A percentile compares a stretch with the other conserved stretches of the same genome.
Evolutionary conservation across 2,113 vertebrate genomes (phyloP).

Genomic region (Notothenia coriiceps): DNA sequence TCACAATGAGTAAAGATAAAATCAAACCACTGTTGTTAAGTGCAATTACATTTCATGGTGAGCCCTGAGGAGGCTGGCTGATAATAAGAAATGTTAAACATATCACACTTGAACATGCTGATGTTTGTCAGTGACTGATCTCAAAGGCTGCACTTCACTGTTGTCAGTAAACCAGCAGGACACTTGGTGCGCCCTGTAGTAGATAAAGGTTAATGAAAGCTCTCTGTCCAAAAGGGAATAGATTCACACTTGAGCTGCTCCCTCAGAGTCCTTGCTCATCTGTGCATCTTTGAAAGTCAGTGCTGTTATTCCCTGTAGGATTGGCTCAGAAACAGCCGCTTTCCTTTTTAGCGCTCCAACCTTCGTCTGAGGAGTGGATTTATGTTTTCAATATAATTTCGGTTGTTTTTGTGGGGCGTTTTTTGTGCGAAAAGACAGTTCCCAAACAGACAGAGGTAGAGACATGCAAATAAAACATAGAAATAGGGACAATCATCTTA

Average conservation of each 20-base stretch:
- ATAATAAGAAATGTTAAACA: background rate
- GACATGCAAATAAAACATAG: background rate
- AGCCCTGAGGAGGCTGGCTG: background rate
- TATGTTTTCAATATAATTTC: too few species aligned
- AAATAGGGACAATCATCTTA: too few species aligned
- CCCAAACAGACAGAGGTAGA: background rate
- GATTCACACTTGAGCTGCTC: background rate
- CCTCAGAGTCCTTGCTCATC: conserved; percentile 2
- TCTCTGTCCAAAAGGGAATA: background rate
- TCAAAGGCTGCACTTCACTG: conserved; percentile 5
- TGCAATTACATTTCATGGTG: background rate
- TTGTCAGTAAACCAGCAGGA: conserved; percentile 9
- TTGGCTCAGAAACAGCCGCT: background rate
- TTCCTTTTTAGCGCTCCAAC: background rate
- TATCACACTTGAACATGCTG: background rate
- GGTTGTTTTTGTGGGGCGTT: background rate
- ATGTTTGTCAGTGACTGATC: conserved; percentile 2
- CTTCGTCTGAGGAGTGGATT: background rate
- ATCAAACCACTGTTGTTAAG: background rate
- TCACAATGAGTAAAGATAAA: background rate
- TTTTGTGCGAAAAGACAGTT: background rate
- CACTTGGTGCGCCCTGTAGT: background rate
- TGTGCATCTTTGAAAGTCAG: conserved; percentile 2
- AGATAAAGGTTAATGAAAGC: conserved; percentile 21
- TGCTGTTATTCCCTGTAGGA: conserved; percentile 11